A percentile compares a stretch with the other conserved stretches of the same genome.
These are phyloP conservation scores for Lichenostomus cassidix DNA, from an alignment of 2,113 vertebrate species.

Conservation along the genomic window DNA sequence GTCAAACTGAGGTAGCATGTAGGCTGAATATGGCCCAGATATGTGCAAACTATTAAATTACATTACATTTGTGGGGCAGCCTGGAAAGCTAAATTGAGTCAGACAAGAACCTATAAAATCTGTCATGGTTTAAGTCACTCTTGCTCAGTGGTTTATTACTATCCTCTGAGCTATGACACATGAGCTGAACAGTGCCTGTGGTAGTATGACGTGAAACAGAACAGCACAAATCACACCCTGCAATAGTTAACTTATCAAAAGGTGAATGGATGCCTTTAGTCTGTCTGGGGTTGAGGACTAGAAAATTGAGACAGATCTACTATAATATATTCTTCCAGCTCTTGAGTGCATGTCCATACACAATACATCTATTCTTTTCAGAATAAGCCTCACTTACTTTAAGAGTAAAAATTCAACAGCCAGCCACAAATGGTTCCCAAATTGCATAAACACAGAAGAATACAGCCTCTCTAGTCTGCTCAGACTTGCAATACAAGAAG, in stretches of 20 bases:
- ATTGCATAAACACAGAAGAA: background rate
- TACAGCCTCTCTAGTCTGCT: background rate
- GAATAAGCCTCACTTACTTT: background rate
- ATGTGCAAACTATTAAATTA: background rate
- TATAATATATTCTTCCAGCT: background rate
- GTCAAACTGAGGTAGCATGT: background rate
- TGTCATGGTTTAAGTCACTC: background rate
- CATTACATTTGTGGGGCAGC: background rate
- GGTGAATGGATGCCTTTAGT: background rate
- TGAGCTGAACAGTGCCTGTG: background rate
- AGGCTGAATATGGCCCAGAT: background rate
- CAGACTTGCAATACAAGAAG: background rate
- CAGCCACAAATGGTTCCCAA: background rate
- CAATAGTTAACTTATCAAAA: background rate
- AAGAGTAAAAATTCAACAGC: background rate
- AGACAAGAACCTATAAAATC: background rate
- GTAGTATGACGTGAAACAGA: background rate
- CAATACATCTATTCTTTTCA: background rate
- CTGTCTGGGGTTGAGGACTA: background rate
- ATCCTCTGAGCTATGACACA: background rate
- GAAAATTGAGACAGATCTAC: background rate
- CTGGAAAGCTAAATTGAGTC: background rate
- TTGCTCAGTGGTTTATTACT: background rate
- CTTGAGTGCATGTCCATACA: background rate
- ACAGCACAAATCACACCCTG: background rate